Percentiles rank a stretch among this genome's conserved stretches.
Conservation (phyloP, 2,113 vertebrate genomes). For the Menidia beryllina region DNA sequence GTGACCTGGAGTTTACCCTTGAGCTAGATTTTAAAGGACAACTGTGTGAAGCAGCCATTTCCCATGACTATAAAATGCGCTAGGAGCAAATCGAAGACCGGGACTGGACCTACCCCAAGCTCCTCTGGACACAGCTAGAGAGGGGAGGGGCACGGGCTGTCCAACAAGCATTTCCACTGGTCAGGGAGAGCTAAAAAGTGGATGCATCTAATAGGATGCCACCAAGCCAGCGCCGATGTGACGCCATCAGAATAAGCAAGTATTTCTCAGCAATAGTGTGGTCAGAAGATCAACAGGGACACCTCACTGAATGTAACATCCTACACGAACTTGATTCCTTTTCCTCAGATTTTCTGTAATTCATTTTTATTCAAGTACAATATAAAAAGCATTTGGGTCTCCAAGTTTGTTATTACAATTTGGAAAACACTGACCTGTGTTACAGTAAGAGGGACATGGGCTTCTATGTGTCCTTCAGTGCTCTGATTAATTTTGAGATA, state of each 20-base stretch:
- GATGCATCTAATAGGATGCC: conserved; percentile 51
- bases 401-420: conserved; percentile 18
- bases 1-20: conserved; percentile 97
- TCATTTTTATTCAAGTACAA: conserved; percentile 14
- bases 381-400: conserved; percentile 13
- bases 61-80: conserved; percentile 98
- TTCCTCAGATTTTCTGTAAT: conserved; percentile 11
- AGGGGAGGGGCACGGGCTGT: conserved; percentile 24
- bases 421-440: too few relatives aligned
- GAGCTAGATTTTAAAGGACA: conserved; percentile 98
- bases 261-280: conserved; percentile 68
- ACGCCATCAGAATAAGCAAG: conserved; percentile 55
- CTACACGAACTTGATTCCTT: conserved; percentile 45
- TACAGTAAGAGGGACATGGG: conserved; percentile 23
- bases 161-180: conserved; percentile 32
- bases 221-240: conserved; percentile 46
- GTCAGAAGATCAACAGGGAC: conserved; percentile 35
- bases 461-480: conserved; percentile 21
- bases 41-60: conserved; percentile 95
- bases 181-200: conserved; percentile 9
- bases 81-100: conserved; percentile 70
- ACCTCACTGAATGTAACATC: conserved; percentile 67
- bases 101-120: conserved; percentile 19
- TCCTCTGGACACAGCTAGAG: conserved; percentile 24
- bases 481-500: background rate